Evolutionary conservation across 2,113 vertebrate genomes (phyloP).

Genomic region (Spea bombifrons): DNA sequence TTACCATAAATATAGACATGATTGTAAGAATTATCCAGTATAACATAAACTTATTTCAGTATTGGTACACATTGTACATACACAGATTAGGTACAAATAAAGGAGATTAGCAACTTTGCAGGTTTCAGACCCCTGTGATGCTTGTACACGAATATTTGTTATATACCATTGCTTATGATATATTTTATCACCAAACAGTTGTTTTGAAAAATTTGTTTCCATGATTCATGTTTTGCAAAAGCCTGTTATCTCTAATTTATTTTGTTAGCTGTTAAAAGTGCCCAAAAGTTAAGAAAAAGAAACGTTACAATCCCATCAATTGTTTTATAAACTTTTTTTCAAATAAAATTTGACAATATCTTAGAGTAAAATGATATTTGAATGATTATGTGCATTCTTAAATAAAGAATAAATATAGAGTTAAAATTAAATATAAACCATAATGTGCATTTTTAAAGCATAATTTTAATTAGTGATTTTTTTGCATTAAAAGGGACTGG

Average conservation of each 20-base stretch:
- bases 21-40: neutral
- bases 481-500: too few relatives aligned
- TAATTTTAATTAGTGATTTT: too few relatives aligned
- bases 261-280: neutral
- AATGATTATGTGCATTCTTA: too few relatives aligned
- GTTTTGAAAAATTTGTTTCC: neutral
- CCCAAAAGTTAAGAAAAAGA: too few relatives aligned
- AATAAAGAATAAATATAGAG: too few relatives aligned
- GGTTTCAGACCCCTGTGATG: neutral
- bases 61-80: neutral
- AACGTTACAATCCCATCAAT: too few relatives aligned
- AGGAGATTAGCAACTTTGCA: slow-evolving; percentile 11
- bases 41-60: neutral
- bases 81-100: slow-evolving; percentile 10
- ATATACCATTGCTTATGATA: neutral
- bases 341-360: too few relatives aligned
- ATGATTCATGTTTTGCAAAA: neutral
- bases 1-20: neutral
- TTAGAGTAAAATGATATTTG: too few relatives aligned
- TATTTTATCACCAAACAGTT: neutral
- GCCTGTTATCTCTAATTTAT: neutral
- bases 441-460: too few relatives aligned
- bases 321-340: too few relatives aligned
- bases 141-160: neutral
- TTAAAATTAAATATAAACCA: too few relatives aligned